phyloP scores from a whole-genome alignment of 2,888 invertebrate species.

The Orchesella flavescens region DNA sequence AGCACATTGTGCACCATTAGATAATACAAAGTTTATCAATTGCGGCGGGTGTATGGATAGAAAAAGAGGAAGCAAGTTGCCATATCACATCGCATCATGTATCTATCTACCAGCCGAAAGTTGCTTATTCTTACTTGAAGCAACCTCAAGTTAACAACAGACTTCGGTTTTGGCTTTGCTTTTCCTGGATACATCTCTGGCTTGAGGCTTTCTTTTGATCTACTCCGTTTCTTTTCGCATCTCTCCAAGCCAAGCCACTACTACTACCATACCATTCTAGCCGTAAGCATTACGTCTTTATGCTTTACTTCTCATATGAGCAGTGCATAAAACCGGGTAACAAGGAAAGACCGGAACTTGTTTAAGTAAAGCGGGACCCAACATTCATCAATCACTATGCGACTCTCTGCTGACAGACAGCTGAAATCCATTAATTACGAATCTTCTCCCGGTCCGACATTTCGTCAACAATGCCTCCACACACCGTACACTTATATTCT shows the following conservation, averaged over 20 bases:
- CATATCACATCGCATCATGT: conserved; percentile 42
- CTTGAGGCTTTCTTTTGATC: conserved; percentile 49
- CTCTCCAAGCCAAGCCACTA: neutral
- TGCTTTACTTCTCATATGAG: neutral
- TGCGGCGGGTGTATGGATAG: neutral
- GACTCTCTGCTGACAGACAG: conserved; percentile 72
- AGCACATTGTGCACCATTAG: neutral
- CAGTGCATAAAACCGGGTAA: conserved; percentile 52
- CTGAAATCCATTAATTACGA: conserved; percentile 72
- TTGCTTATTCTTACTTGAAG: conserved; percentile 3
- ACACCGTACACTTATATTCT: conserved; percentile 2
- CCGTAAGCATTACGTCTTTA: neutral
- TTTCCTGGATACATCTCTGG: conserved; percentile 46
- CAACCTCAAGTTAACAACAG: conserved; percentile 43
- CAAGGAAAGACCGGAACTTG: conserved; percentile 70
- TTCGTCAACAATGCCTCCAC: conserved; percentile 71
- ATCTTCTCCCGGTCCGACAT: conserved; percentile 72
- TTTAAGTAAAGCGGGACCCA: conserved; percentile 69
- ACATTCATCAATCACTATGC: conserved; percentile 71
- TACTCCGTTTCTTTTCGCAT: conserved; percentile 31
- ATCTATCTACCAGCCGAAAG: conserved; percentile 35
- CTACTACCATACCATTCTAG: neutral
- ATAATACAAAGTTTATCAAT: neutral
- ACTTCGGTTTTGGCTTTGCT: conserved; percentile 42
- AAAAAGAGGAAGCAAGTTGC: conserved; percentile 33